Evolutionary conservation across 2,888 invertebrate species (phyloP).

Genomic region (Drosophila atroscutellata): DNA sequence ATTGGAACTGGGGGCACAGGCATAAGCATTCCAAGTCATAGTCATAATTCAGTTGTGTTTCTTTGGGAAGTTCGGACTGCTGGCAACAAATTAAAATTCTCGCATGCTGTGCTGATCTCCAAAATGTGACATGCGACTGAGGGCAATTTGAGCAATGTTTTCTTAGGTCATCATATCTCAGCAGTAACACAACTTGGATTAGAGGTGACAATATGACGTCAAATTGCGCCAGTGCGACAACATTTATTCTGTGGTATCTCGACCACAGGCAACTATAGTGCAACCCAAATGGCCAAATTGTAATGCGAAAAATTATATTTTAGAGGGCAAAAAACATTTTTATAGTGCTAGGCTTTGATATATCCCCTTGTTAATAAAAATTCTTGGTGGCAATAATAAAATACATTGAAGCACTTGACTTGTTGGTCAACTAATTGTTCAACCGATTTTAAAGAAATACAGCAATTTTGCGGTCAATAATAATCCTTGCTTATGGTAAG

Average conservation of each 20-base stretch:
- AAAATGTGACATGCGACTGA: slow-evolving; percentile 52
- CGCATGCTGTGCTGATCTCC: slow-evolving; percentile 65
- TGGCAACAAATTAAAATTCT: slow-evolving; percentile 63
- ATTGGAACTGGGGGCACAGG: slow-evolving; percentile 79
- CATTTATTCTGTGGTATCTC: too few relatives aligned
- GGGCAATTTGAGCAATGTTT: too few relatives aligned
- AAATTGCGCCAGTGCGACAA: too few relatives aligned
- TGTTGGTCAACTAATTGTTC: not conserved
- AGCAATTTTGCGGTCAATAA: slow-evolving; percentile 50
- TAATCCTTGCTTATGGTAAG: slow-evolving; percentile 64
- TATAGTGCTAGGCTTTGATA: not conserved
- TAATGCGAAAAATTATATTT: not conserved
- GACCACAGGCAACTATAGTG: too few relatives aligned
- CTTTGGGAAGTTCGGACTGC: not conserved
- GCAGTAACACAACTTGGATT: too few relatives aligned
- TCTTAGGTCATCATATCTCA: too few relatives aligned
- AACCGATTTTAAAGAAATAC: slow-evolving; percentile 36
- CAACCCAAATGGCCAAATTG: not conserved
- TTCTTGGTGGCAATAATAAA: slow-evolving; percentile 14
- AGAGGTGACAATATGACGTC: too few relatives aligned
- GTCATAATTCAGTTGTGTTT: not conserved
- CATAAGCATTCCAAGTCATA: slow-evolving; percentile 23
- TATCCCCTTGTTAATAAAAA: slow-evolving; percentile 27
- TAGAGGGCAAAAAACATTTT: slow-evolving; percentile 17
- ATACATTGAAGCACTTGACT: slow-evolving; percentile 15